Conservation (phyloP, 1,140 invertebrate genomes). For the Babylonia areolata region DNA sequence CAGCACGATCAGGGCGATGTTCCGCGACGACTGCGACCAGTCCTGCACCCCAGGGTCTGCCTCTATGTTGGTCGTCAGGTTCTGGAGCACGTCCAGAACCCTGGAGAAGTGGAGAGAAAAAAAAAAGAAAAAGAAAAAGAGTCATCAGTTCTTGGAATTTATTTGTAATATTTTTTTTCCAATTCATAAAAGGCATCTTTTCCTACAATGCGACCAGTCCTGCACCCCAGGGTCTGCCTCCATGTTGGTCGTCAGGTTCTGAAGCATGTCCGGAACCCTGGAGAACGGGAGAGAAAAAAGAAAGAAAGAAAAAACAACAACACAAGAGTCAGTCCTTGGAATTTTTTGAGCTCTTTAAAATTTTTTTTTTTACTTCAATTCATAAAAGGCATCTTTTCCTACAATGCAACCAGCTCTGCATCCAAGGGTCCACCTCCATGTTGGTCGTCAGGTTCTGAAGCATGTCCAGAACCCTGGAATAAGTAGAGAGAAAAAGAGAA, state of each 20-base stretch:
- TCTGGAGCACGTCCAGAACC: constrained; percentile 33
- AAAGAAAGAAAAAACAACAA: too few relatives aligned
- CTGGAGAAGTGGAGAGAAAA: constrained; percentile 21
- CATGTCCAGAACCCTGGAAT: constrained; percentile 32
- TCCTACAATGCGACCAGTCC: constrained; percentile 31
- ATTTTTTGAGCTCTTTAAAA: too few relatives aligned
- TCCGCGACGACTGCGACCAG: constrained; percentile 23
- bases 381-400: too few relatives aligned
- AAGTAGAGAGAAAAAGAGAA: too few relatives aligned
- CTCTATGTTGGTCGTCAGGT: constrained; percentile 33
- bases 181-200: too few relatives aligned
- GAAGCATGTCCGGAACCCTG: constrained; percentile 32
- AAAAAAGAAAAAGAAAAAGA: too few relatives aligned
- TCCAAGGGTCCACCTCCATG: background rate
- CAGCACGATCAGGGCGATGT: constrained; percentile 35
- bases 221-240: background rate
- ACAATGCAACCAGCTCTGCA: constrained; percentile 23
- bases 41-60: constrained; percentile 13
- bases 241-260: constrained; percentile 37
- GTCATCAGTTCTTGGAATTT: too few relatives aligned
- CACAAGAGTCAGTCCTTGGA: too few relatives aligned
- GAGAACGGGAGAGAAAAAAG: background rate
- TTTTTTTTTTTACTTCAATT: too few relatives aligned
- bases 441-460: constrained; percentile 37
- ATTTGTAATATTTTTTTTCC: too few relatives aligned